Conservation (phyloP, 2,797 vertebrate genomes). For the Mormyrus proboscirostris region DNA sequence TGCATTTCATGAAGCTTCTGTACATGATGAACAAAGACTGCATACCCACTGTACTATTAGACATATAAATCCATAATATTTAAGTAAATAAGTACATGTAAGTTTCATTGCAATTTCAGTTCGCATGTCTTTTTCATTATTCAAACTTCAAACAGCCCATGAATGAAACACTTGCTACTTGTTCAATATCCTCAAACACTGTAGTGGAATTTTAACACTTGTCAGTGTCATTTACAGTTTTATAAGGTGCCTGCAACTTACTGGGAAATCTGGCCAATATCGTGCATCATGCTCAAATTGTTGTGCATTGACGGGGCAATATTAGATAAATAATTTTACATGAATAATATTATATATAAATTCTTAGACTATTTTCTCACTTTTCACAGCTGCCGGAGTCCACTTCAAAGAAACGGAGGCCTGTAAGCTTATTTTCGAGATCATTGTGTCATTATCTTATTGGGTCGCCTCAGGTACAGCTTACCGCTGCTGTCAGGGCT, state of each 20-base stretch:
- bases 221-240: neutral
- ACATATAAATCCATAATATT: neutral
- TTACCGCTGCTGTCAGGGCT: slow-evolving; percentile 3
- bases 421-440: slow-evolving; percentile 44
- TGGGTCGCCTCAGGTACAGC: slow-evolving; percentile 5
- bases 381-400: slow-evolving; percentile 33
- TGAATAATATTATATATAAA: neutral
- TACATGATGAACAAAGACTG: neutral
- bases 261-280: neutral
- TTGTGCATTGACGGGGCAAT: neutral
- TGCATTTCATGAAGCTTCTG: neutral
- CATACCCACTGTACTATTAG: neutral
- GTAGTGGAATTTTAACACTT: neutral
- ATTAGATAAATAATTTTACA: neutral
- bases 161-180: neutral
- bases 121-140: neutral
- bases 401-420: neutral
- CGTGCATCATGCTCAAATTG: neutral
- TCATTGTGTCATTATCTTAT: slow-evolving; percentile 29
- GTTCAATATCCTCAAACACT: neutral
- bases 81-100: neutral
- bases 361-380: slow-evolving; percentile 31
- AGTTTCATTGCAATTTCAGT: neutral
- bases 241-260: neutral
- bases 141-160: neutral